A percentile compares a stretch with the other conserved stretches of the same genome.
Conservation (phyloP, 2,113 vertebrate genomes). For the Tretioscincus oriximinensis region DNA sequence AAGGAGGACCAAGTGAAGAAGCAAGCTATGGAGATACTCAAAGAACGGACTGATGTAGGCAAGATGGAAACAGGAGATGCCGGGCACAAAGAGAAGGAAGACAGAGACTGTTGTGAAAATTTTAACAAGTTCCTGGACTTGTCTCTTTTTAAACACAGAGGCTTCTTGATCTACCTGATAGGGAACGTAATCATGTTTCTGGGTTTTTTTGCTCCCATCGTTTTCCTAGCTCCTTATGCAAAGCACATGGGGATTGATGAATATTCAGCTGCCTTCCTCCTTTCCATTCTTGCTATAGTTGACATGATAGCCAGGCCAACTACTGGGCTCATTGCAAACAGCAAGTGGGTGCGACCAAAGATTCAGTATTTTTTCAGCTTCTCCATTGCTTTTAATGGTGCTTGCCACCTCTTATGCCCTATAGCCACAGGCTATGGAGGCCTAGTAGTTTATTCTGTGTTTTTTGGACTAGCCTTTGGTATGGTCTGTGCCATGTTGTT, state of each 20-base stretch:
- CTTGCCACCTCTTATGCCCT: conserved; percentile 80
- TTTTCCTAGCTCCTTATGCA: conserved; percentile 80
- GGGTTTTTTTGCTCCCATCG: conserved; percentile 79
- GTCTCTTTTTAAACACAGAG: conserved; percentile 80
- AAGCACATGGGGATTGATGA: conserved; percentile 75
- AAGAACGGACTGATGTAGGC: conserved; percentile 27
- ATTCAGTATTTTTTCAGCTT: conserved; percentile 82
- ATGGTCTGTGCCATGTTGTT: conserved; percentile 83
- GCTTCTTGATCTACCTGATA: conserved; percentile 81
- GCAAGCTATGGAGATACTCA: conserved; percentile 15
- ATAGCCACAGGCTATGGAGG: conserved; percentile 69
- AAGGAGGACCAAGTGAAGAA: not conserved
- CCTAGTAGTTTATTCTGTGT: conserved; percentile 65
- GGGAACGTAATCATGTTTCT: conserved; percentile 82
- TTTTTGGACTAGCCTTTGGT: conserved; percentile 76
- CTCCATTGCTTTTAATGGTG: conserved; percentile 75
- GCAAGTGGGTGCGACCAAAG: conserved; percentile 73
- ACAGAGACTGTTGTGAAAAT: conserved; percentile 59
- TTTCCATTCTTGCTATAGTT: conserved; percentile 76
- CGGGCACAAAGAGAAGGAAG: not conserved
- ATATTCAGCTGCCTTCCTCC: conserved; percentile 78
- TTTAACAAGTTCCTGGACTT: conserved; percentile 73
- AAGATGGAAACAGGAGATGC: conserved; percentile 2
- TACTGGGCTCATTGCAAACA: conserved; percentile 78
- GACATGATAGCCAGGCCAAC: conserved; percentile 78